phyloP scores from a whole-genome alignment of 2,797 vertebrate species.

The Synaphobranchus kaupii region DNA sequence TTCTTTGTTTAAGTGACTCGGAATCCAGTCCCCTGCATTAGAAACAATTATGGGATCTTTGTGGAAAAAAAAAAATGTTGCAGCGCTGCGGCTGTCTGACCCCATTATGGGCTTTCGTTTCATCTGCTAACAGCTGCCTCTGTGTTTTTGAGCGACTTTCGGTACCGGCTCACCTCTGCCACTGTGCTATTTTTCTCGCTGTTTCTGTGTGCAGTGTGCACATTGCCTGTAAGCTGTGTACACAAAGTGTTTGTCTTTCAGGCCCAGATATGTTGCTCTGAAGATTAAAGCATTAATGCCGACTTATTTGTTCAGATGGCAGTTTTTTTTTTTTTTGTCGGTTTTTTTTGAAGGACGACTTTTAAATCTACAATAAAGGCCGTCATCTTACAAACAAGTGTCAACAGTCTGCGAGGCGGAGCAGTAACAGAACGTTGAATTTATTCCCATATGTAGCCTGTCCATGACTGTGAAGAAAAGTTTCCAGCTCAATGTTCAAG shows the following conservation, averaged over 20 bases:
- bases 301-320: neutral
- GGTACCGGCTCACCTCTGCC: neutral
- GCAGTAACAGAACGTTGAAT: neutral
- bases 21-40: neutral
- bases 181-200: neutral
- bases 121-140: neutral
- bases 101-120: neutral
- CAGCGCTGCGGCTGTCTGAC: neutral
- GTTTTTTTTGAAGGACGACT: neutral
- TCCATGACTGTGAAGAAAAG: neutral
- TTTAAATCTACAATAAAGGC: neutral
- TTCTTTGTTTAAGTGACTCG: neutral
- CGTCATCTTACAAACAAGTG: neutral
- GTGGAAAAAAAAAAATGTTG: neutral
- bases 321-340: neutral
- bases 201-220: neutral
- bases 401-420: too few species aligned
- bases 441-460: neutral
- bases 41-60: conserved; percentile 26
- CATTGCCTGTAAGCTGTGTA: neutral
- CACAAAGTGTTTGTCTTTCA: neutral
- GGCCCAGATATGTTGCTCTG: neutral
- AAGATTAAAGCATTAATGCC: neutral
- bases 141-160: neutral
- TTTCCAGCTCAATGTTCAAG: too few species aligned